Percentiles rank a stretch among this genome's conserved stretches.
Conservation (phyloP, 30 jellyfish, hydroid and myxozoan genomes). For the Chrysaora quinquecirrha region DNA sequence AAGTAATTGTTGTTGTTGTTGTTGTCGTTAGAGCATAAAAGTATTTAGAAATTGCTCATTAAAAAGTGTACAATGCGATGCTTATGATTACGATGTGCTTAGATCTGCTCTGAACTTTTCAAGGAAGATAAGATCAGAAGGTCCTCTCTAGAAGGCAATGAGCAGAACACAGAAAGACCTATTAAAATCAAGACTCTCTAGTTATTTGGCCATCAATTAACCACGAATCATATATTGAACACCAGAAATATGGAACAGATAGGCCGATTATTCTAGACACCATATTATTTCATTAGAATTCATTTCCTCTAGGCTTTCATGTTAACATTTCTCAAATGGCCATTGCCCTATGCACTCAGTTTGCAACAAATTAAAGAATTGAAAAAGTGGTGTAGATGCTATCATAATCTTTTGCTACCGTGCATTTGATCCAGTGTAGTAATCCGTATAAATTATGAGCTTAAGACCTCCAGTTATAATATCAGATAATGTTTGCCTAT, state of each 20-base stretch:
- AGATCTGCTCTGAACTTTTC: no score
- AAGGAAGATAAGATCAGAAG: no score
- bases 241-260: neutral
- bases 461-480: conserved; percentile 10
- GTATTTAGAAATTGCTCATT: no score
- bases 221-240: no score
- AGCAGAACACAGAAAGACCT: no score
- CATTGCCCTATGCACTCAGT: neutral
- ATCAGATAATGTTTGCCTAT: conserved; percentile 12
- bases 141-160: no score
- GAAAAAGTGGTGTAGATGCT: neutral
- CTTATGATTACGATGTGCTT: no score
- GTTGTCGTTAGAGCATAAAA: no score
- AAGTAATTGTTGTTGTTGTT: no score
- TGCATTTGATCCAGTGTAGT: neutral
- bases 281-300: neutral
- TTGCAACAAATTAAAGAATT: neutral
- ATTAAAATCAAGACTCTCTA: no score
- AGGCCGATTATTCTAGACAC: neutral
- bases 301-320: neutral
- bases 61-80: no score
- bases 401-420: neutral
- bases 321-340: neutral
- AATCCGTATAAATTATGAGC: neutral
- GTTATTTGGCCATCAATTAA: no score